A percentile compares a stretch with the other conserved stretches of the same genome.
Evolutionary conservation across 2,888 invertebrate species (phyloP).

Genomic region (Meiosimyza decipiens): DNA sequence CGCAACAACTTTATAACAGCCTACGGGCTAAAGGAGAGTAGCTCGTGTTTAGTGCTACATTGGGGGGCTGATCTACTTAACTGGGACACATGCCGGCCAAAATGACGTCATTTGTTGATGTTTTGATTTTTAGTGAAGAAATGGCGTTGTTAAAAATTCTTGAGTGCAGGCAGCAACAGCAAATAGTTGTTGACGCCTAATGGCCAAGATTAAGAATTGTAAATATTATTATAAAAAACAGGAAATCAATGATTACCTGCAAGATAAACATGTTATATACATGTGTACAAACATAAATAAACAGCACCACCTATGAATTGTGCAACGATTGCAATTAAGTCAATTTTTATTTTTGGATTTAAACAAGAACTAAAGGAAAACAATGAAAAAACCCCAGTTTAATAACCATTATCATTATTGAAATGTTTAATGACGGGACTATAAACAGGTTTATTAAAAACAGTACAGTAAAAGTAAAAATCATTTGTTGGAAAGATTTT

Average conservation of each 20-base stretch:
- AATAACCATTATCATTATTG: too few relatives aligned
- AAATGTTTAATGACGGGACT: too few relatives aligned
- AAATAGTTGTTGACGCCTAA: conserved; percentile 6
- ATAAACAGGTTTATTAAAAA: too few relatives aligned
- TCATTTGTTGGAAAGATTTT: too few relatives aligned
- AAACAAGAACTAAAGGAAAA: too few relatives aligned
- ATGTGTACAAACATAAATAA: too few relatives aligned
- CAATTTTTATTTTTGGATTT: too few relatives aligned
- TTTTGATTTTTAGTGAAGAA: conserved; percentile 4
- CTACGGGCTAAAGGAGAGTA: conserved; percentile 33
- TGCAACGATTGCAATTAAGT: too few relatives aligned
- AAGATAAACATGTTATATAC: too few relatives aligned
- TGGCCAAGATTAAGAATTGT: neutral
- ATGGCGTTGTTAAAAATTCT: conserved; percentile 13
- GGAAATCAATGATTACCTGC: neutral
- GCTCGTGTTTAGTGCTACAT: conserved; percentile 30
- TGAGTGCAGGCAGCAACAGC: neutral
- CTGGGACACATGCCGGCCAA: too few relatives aligned
- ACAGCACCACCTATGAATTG: too few relatives aligned
- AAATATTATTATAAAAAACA: conserved; percentile 20
- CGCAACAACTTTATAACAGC: conserved; percentile 42
- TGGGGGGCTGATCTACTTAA: neutral
- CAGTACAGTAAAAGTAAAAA: neutral
- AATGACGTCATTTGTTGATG: conserved; percentile 54
- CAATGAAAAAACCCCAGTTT: too few relatives aligned